Percentiles rank a stretch among this genome's conserved stretches.
phyloP scores from a whole-genome alignment of 2,888 invertebrate species.

The Pandemis corylana region DNA sequence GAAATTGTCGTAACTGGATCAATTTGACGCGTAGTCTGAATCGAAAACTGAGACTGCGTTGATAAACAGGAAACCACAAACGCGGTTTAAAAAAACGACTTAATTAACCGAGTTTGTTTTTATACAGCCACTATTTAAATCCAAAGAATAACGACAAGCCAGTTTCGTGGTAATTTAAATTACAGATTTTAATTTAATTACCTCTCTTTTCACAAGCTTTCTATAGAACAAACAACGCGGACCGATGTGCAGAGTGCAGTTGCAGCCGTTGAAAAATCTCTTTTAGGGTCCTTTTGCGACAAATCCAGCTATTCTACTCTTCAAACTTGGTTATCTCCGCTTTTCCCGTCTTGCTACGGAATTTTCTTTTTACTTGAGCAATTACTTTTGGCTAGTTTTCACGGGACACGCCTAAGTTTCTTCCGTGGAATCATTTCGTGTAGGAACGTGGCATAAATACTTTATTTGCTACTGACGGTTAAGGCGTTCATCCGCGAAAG shows the following conservation, averaged over 20 bases:
- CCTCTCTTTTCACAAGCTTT: constrained; percentile 14
- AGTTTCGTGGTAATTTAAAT: constrained; percentile 17
- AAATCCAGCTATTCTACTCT: not conserved
- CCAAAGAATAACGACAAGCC: constrained; percentile 1
- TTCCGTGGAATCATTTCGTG: not conserved
- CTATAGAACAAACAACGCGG: not conserved
- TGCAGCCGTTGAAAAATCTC: not conserved
- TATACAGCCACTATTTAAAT: constrained; percentile 1
- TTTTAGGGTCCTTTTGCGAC: not conserved
- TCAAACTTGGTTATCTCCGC: not conserved
- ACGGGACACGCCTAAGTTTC: not conserved
- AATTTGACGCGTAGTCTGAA: no score
- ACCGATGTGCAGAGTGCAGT: not conserved
- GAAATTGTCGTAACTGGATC: not conserved
- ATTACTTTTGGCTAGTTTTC: not conserved
- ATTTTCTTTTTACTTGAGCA: not conserved
- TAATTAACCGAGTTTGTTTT: not conserved
- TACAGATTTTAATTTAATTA: constrained; percentile 26
- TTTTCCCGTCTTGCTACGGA: not conserved
- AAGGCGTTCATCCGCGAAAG: not conserved
- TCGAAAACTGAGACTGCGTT: no score
- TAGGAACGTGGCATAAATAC: not conserved
- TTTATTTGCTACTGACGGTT: not conserved
- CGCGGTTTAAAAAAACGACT: no score
- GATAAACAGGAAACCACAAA: no score